Evolutionary conservation across 1,140 invertebrate species (phyloP).

Genomic region (Drosophila sproati): DNA sequence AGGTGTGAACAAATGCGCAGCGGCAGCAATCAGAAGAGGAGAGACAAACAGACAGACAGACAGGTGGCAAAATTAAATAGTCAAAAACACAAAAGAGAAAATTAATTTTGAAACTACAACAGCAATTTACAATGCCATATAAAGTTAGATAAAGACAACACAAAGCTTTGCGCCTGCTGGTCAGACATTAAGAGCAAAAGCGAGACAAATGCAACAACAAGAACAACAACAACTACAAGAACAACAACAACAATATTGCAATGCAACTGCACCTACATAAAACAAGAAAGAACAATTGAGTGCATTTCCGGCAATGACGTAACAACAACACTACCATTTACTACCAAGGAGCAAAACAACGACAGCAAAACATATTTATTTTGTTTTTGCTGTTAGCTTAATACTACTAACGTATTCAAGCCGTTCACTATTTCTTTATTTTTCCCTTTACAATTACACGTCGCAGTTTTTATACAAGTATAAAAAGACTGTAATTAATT

Average conservation of each 20-base stretch:
- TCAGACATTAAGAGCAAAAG: slow-evolving; percentile 30
- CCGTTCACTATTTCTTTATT: slow-evolving; percentile 37
- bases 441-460: slow-evolving; percentile 25
- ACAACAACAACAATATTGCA: slow-evolving; percentile 57
- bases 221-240: slow-evolving; percentile 44
- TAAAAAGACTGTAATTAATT: slow-evolving; percentile 42
- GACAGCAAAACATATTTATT: slow-evolving; percentile 18
- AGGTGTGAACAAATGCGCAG: slow-evolving; percentile 49
- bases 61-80: slow-evolving; percentile 28
- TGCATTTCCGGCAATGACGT: slow-evolving; percentile 67
- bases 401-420: slow-evolving; percentile 72
- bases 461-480: slow-evolving; percentile 25
- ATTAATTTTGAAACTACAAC: slow-evolving; percentile 2
- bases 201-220: slow-evolving; percentile 26
- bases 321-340: slow-evolving; percentile 69
- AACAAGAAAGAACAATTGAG: slow-evolving; percentile 11
- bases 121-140: slow-evolving; percentile 74
- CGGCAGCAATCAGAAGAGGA: slow-evolving; percentile 19
- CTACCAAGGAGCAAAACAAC: slow-evolving; percentile 25
- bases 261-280: slow-evolving; percentile 61
- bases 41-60: slow-evolving; percentile 34
- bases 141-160: slow-evolving; percentile 48
- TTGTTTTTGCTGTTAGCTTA: slow-evolving; percentile 43
- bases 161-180: slow-evolving; percentile 27
- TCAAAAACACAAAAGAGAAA: slow-evolving; percentile 33